Conservation (phyloP, 2,888 invertebrate genomes). For the Rhingia rostrata region DNA sequence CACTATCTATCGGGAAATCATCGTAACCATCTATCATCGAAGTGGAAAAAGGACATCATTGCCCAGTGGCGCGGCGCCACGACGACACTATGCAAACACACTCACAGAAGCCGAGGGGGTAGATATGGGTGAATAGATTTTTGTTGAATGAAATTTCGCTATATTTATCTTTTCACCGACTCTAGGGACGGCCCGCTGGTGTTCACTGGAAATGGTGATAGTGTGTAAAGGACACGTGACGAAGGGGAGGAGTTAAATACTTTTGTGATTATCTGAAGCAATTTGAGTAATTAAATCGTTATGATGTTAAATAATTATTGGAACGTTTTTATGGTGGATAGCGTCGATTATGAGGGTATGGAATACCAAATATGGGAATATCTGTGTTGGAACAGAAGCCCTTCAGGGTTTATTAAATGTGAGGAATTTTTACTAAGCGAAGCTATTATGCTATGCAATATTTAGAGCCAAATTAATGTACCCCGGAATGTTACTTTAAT, state of each 20-base stretch:
- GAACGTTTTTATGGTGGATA: no score
- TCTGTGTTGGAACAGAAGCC: no score
- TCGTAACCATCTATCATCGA: constrained; percentile 55
- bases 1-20: constrained; percentile 56
- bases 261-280: constrained; percentile 42
- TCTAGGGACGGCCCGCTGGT: not conserved
- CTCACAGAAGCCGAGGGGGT: not conserved
- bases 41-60: constrained; percentile 65
- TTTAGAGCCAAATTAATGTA: no score
- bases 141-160: constrained; percentile 49
- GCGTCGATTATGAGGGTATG: no score
- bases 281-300: constrained; percentile 60
- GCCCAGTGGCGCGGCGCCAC: not conserved
- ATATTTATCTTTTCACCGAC: constrained; percentile 35
- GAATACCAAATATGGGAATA: no score
- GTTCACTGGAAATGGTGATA: not conserved
- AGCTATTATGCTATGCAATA: no score
- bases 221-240: not conserved
- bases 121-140: constrained; percentile 53
- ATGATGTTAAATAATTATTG: constrained; percentile 23
- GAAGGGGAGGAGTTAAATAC: constrained; percentile 14
- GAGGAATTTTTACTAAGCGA: no score
- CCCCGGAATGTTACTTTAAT: no score
- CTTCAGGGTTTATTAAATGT: no score
- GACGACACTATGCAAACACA: not conserved